These are phyloP conservation scores for Dipodomys stephensi DNA, from an alignment of 2,113 vertebrate genomes.

Conservation along the genomic window DNA sequence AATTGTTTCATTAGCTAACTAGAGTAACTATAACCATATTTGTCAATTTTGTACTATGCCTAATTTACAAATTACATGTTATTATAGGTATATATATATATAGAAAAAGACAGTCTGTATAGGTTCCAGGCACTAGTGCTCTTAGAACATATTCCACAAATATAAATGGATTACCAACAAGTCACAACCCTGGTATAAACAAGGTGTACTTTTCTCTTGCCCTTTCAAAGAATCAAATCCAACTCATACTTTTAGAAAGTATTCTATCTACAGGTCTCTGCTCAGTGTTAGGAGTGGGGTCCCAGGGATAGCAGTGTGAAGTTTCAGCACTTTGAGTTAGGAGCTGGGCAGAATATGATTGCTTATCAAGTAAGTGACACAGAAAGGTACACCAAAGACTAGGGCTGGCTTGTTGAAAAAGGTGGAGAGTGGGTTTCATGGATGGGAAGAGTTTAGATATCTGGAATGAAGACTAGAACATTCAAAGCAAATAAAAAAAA, in stretches of 20 bases:
- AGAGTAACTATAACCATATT: background rate
- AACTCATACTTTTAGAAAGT: background rate
- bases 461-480: background rate
- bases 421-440: background rate
- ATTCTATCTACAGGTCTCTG: background rate
- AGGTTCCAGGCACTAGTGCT: background rate
- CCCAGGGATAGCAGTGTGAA: background rate
- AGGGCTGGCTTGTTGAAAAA: background rate
- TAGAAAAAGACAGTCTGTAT: background rate
- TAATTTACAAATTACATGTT: background rate
- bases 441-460: background rate
- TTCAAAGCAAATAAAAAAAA: background rate
- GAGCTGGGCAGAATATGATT: constrained; percentile 29
- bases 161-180: background rate
- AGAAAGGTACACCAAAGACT: background rate
- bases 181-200: background rate
- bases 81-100: background rate
- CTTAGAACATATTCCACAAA: background rate
- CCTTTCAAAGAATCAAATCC: constrained; percentile 40
- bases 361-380: background rate
- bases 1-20: background rate
- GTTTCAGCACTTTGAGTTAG: constrained; percentile 36
- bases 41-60: background rate
- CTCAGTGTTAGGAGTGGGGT: background rate
- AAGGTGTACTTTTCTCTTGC: background rate